Evolutionary conservation across 2,113 vertebrate genomes (phyloP), one percentile per base, ranked within the genome.

Genomic region (Tympanuchus pallidicinctus): DNA sequence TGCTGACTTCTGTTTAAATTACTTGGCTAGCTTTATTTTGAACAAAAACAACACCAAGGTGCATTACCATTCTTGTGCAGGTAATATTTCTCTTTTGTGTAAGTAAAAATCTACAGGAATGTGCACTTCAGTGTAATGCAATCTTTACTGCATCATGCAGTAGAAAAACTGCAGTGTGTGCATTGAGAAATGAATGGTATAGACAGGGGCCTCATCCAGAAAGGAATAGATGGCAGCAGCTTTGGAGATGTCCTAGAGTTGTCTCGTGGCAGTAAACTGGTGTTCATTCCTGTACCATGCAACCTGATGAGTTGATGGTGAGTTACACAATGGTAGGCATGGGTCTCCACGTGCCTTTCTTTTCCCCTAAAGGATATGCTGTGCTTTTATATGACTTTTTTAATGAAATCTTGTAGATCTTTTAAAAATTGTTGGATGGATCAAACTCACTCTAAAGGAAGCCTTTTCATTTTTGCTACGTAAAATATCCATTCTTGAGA

Each of bases 351-450:
- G 21, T 17, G 12, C 48, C 13, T 8, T 20, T 82, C 10, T 48
- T 57, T 74, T 52, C 25, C 36, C 27, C 2, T 24, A 30, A 92
- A 24, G 12, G 15, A 66, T 19, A 36, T 0, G 1, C 17, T 7
- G 40, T 9, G 40, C 5, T 86, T 90, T 71, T 30, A 36, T 43
- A 17, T 24, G 40, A 78, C 4, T 22, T 24, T 15, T 25, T 14
- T 61, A 67, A 75, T 36, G 0, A 84, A 81, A 30, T 24, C 0
- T 6, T 84, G 77, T 40, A 38, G 7, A 34, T 57, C 0, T 3
- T 52, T 75, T 69, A 59, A 57, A 32, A 24, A 16, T 67, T 30
- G 19, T 13, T 9, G 1, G 36, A n/a, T 71, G 0, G 0, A 54
- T 69, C n/a, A 69, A 76, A 40, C 18, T 79, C 45, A 84, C 34